These are phyloP conservation scores for Theonella swinhoei DNA, from an alignment of 37 sponge, comb jelly and placozoan species.

Conservation along the genomic window DNA sequence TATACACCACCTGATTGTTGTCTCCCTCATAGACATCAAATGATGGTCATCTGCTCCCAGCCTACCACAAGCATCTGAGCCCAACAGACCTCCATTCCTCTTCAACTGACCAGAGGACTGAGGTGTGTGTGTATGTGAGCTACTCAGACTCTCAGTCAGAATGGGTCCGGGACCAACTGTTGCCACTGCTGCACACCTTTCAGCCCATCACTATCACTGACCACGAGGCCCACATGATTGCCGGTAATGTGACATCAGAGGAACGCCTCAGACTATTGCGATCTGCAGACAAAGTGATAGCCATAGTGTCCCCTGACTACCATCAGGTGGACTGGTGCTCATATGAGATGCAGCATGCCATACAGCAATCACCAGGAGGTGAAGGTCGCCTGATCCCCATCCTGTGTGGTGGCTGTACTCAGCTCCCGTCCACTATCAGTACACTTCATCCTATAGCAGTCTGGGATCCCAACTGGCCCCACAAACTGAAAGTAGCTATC, in stretches of 20 bases:
- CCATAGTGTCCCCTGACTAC: conserved; percentile 33
- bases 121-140: background rate
- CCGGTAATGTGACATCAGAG: conserved; percentile 17
- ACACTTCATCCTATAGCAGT: background rate
- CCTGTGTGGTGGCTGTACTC: background rate
- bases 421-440: conserved; percentile 7
- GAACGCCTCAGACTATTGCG: conserved; percentile 33
- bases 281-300: conserved; percentile 35
- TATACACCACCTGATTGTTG: too few relatives aligned
- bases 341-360: conserved; percentile 40
- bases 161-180: background rate
- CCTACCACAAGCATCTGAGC: too few relatives aligned
- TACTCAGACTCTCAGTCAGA: background rate
- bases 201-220: conserved; percentile 1
- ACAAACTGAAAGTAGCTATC: background rate
- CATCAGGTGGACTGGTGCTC: conserved; percentile 19
- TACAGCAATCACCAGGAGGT: conserved; percentile 19
- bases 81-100: too few relatives aligned
- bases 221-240: conserved; percentile 31
- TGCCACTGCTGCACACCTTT: background rate
- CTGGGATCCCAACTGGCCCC: background rate
- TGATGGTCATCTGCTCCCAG: too few relatives aligned
- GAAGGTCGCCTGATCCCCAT: conserved; percentile 41
- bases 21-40: too few relatives aligned
- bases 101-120: too few relatives aligned